Percentiles rank a stretch among this genome's conserved stretches.
Evolutionary conservation across 2,113 vertebrate species (phyloP).

Genomic region (Prolemur simus): DNA sequence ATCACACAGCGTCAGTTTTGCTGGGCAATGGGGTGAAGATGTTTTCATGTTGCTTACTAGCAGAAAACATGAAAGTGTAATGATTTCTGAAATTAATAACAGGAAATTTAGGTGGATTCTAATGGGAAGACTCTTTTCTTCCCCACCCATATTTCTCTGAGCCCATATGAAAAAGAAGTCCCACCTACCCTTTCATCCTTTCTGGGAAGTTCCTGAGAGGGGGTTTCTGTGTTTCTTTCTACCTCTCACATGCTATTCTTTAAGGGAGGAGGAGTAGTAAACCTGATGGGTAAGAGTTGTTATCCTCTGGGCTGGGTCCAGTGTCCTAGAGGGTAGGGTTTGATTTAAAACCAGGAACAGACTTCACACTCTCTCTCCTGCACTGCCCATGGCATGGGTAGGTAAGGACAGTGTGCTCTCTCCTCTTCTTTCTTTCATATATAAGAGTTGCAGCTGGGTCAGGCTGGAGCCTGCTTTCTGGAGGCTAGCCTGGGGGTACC

Average conservation of each 20-base stretch:
- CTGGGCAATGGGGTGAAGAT: not conserved
- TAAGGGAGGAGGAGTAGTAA: not conserved
- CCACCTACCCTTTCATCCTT: conserved; percentile 12
- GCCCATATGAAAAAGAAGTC: conserved; percentile 23
- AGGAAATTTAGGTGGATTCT: conserved; percentile 64
- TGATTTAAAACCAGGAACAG: not conserved
- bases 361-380: not conserved
- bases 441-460: not conserved
- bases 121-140: conserved; percentile 40
- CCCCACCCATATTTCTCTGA: not conserved
- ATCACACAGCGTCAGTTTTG: not conserved
- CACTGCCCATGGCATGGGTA: not conserved
- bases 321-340: not conserved
- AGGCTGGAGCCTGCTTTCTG: not conserved
- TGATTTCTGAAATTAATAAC: conserved; percentile 56
- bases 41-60: not conserved
- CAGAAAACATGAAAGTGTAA: conserved; percentile 40
- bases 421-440: not conserved
- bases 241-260: not conserved
- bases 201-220: conserved; percentile 55
- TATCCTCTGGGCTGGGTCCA: not conserved
- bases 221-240: conserved; percentile 31
- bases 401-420: not conserved
- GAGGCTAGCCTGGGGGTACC: not conserved
- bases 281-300: not conserved